Conservation (phyloP, 2,797 vertebrate species). For the Enteromius radiatus region DNA sequence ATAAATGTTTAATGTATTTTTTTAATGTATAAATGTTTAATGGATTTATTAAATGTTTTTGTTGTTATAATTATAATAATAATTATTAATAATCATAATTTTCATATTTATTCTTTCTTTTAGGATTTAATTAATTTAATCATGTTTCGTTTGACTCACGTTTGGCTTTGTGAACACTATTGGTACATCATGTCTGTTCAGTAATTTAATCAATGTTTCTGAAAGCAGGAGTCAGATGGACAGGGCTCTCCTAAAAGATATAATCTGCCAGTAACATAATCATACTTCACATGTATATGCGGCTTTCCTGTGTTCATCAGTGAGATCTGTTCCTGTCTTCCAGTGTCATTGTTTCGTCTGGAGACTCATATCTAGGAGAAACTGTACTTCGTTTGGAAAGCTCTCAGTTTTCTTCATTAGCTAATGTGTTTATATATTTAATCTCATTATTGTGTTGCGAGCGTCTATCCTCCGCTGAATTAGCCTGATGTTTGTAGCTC, state of each 20-base stretch:
- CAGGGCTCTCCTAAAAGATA: too few relatives aligned
- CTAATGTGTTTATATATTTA: conserved; percentile 77
- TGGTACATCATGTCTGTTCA: neutral
- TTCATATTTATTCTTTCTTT: neutral
- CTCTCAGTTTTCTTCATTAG: conserved; percentile 61
- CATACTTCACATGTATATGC: too few relatives aligned
- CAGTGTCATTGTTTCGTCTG: conserved; percentile 42
- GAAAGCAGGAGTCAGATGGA: too few relatives aligned
- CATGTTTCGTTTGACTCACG: neutral
- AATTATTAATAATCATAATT: too few relatives aligned
- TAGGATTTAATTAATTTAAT: neutral
- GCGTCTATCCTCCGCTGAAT: conserved; percentile 50
- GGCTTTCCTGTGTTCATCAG: too few relatives aligned
- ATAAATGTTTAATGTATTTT: too few relatives aligned
- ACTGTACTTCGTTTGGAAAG: conserved; percentile 72
- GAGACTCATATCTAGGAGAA: conserved; percentile 63
- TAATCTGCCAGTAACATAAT: too few relatives aligned
- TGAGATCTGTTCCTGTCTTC: conserved; percentile 57
- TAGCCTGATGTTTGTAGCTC: conserved; percentile 59
- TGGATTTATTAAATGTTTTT: too few relatives aligned
- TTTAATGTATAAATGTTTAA: too few relatives aligned
- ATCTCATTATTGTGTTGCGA: conserved; percentile 69
- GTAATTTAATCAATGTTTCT: neutral
- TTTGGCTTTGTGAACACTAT: neutral
- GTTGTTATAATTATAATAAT: too few relatives aligned